Percentiles rank a stretch among this genome's conserved stretches.
These are phyloP conservation scores for Hybos culiciformis DNA, from an alignment of 2,888 invertebrate genomes.

Conservation along the genomic window DNA sequence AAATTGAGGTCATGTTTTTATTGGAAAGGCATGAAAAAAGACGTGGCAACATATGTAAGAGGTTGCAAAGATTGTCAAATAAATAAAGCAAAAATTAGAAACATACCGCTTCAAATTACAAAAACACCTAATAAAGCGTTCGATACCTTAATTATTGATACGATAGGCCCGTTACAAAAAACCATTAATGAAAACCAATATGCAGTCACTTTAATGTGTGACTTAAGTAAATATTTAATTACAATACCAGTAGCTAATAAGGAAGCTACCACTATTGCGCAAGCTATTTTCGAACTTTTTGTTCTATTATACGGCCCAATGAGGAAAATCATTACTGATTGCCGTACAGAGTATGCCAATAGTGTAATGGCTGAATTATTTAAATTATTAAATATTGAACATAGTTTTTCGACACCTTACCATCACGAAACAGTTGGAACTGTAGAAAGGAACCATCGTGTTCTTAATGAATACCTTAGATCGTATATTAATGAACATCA, in stretches of 20 bases:
- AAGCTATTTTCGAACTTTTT: constrained; percentile 12
- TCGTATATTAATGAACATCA: no score
- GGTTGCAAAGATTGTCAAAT: not conserved
- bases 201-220: constrained; percentile 11
- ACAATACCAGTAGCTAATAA: no score
- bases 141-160: not conserved
- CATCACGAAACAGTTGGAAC: constrained; percentile 4
- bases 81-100: not conserved
- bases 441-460: no score
- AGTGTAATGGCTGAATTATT: not conserved
- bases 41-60: not conserved
- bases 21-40: constrained; percentile 1
- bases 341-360: constrained; percentile 1
- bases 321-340: constrained; percentile 2
- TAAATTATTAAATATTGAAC: not conserved
- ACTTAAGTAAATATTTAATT: no score
- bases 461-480: no score
- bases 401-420: not conserved
- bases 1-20: not conserved
- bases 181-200: not conserved
- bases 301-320: constrained; percentile 10
- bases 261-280: constrained; percentile 13
- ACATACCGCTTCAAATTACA: not conserved
- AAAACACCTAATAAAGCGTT: constrained; percentile 1
- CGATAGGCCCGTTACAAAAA: constrained; percentile 1